These are phyloP conservation scores for Sinonovacula constricta DNA, from an alignment of 1,140 invertebrate genomes.

Conservation along the genomic window DNA sequence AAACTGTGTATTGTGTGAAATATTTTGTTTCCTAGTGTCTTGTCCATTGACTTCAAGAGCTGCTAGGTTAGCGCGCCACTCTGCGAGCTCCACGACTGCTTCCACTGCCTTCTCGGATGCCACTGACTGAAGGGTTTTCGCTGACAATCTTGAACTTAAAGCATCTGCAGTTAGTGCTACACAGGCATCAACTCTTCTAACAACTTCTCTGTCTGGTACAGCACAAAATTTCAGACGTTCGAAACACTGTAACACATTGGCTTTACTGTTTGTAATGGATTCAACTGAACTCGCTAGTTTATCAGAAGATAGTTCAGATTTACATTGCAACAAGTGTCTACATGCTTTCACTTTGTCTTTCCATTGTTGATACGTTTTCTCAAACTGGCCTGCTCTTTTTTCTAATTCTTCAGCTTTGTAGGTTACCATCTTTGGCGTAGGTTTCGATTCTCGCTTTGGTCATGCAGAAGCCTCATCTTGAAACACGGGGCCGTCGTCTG, in stretches of 20 bases:
- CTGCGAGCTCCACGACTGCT: slow-evolving; percentile 19
- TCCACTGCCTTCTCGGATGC: slow-evolving; percentile 21
- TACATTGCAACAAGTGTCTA: neutral
- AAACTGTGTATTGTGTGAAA: too few relatives aligned
- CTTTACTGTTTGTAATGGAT: neutral
- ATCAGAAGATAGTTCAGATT: too few relatives aligned
- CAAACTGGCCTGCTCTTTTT: neutral
- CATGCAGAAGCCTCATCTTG: slow-evolving; percentile 6
- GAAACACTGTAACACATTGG: slow-evolving; percentile 14
- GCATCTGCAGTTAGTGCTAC: slow-evolving; percentile 11
- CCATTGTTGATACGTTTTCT: slow-evolving; percentile 20
- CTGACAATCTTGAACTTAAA: slow-evolving; percentile 28
- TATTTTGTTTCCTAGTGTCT: too few relatives aligned
- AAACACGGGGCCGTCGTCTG: too few relatives aligned
- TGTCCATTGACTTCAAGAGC: slow-evolving; percentile 10
- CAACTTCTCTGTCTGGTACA: neutral
- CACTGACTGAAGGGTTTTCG: slow-evolving; percentile 7
- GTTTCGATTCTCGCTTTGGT: slow-evolving; percentile 5
- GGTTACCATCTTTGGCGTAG: slow-evolving; percentile 11
- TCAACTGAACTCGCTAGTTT: too few relatives aligned
- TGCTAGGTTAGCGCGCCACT: slow-evolving; percentile 6
- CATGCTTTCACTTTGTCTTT: slow-evolving; percentile 1
- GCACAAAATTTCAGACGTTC: slow-evolving; percentile 12
- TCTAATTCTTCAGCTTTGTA: slow-evolving; percentile 2
- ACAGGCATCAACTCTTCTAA: slow-evolving; percentile 23